Conservation (phyloP, 1,140 invertebrate species). For the Hypothenemus hampei region DNA sequence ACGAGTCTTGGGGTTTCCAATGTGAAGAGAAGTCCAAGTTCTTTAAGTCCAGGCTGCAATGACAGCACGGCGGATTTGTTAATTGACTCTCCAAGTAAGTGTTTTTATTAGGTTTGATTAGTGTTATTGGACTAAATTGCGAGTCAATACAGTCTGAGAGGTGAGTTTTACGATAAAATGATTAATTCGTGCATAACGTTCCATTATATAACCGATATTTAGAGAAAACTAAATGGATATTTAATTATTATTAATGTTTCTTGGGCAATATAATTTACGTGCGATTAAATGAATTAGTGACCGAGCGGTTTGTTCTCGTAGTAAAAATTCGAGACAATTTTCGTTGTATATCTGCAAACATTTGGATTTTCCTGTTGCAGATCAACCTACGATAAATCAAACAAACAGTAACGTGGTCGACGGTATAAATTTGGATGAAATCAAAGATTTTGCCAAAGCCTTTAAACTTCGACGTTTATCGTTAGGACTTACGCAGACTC, state of each 20-base stretch:
- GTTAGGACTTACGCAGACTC: slow-evolving; percentile 91
- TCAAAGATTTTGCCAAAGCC: slow-evolving; percentile 96
- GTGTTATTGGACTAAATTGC: slow-evolving; percentile 7
- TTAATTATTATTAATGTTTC: slow-evolving; percentile 43
- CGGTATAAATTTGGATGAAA: slow-evolving; percentile 95
- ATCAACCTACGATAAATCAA: slow-evolving; percentile 88
- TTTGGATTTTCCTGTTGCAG: slow-evolving; percentile 50
- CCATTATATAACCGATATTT: too few relatives aligned
- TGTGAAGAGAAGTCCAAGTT: slow-evolving; percentile 49
- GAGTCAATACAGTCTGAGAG: too few relatives aligned
- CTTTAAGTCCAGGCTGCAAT: slow-evolving; percentile 55
- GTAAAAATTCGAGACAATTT: slow-evolving; percentile 25
- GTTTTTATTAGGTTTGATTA: slow-evolving; percentile 1
- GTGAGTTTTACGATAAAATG: too few relatives aligned
- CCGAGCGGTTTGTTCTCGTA: slow-evolving; percentile 23
- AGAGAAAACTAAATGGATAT: too few relatives aligned
- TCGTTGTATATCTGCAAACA: slow-evolving; percentile 37
- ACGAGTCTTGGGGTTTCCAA: slow-evolving; percentile 58
- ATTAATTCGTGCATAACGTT: too few relatives aligned
- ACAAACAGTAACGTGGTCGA: slow-evolving; percentile 91
- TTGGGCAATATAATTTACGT: slow-evolving; percentile 42
- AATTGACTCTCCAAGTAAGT: slow-evolving; percentile 78
- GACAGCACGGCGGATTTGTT: slow-evolving; percentile 62
- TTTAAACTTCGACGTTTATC: slow-evolving; percentile 92
- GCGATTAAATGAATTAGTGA: slow-evolving; percentile 47